Evolutionary conservation across 2,888 invertebrate species (phyloP).

Genomic region (Mechanitis messenoides): DNA sequence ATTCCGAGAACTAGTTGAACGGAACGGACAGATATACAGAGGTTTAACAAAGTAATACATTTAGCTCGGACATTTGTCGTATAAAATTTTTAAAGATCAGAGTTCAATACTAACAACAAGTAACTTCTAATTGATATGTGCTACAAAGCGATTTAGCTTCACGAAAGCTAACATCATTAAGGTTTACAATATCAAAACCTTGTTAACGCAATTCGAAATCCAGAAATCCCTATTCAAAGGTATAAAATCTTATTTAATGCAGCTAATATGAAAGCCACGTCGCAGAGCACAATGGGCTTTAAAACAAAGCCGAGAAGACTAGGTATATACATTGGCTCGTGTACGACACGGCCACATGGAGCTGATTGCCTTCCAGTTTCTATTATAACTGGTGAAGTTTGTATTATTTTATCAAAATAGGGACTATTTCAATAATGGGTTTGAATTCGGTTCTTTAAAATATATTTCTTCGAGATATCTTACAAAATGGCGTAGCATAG

Average conservation of each 20-base stretch:
- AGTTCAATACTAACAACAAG: too few relatives aligned
- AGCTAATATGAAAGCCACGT: conserved; percentile 4
- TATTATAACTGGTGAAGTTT: background rate
- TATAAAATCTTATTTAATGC: conserved; percentile 3
- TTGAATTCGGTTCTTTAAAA: too few relatives aligned
- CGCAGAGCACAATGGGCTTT: conserved; percentile 4
- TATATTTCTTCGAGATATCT: too few relatives aligned
- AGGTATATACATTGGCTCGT: background rate
- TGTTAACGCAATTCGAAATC: background rate
- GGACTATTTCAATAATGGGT: background rate
- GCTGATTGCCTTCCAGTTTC: background rate
- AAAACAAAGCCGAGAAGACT: background rate
- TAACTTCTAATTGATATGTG: too few relatives aligned
- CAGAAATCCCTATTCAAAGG: background rate
- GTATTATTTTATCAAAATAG: background rate
- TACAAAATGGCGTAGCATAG: too few relatives aligned
- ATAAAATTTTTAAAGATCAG: background rate
- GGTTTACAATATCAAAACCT: background rate
- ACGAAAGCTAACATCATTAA: background rate
- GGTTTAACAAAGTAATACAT: background rate
- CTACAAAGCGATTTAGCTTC: too few relatives aligned
- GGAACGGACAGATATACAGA: background rate
- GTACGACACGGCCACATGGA: background rate
- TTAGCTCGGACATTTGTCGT: background rate
- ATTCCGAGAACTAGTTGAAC: conserved; percentile 1